Conservation (phyloP, 1,140 invertebrate species). For the Drosophila lacertosa region DNA sequence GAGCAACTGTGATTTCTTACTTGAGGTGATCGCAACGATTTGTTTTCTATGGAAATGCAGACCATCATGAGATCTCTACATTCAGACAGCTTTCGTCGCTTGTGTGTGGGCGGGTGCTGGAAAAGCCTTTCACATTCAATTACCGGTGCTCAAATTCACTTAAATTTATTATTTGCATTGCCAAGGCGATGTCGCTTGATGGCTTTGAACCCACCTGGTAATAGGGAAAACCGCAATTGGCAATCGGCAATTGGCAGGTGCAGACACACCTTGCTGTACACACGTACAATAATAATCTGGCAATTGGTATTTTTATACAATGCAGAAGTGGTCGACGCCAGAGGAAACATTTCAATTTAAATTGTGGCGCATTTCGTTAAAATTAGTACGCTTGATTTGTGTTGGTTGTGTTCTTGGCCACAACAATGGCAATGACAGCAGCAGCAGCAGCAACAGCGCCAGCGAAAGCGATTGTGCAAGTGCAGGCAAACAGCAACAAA, state of each 20-base stretch:
- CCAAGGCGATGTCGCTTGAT: slow-evolving; percentile 13
- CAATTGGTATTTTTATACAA: slow-evolving; percentile 13
- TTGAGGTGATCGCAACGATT: slow-evolving; percentile 20
- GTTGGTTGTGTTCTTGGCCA: slow-evolving; percentile 33
- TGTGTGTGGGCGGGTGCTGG: slow-evolving; percentile 25
- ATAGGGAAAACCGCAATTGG: slow-evolving; percentile 26
- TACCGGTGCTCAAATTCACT: slow-evolving; percentile 36
- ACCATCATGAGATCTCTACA: not conserved
- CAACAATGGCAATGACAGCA: slow-evolving; percentile 54
- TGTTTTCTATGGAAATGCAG: not conserved
- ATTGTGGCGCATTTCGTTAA: slow-evolving; percentile 50
- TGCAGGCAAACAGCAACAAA: slow-evolving; percentile 32
- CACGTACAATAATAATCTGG: slow-evolving; percentile 2
- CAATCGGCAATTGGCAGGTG: slow-evolving; percentile 41
- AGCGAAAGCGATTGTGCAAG: slow-evolving; percentile 47
- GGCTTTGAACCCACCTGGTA: slow-evolving; percentile 23
- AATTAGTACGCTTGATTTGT: slow-evolving; percentile 65
- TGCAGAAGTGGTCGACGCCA: slow-evolving; percentile 10
- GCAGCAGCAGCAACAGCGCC: not conserved
- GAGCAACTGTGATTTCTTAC: slow-evolving; percentile 10
- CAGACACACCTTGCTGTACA: slow-evolving; percentile 42
- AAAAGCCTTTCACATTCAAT: slow-evolving; percentile 71
- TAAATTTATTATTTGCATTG: slow-evolving; percentile 43
- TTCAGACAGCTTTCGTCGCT: not conserved
- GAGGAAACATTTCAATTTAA: slow-evolving; percentile 43